Conservation (phyloP, 2,888 invertebrate genomes). For the Thumatha senex region DNA sequence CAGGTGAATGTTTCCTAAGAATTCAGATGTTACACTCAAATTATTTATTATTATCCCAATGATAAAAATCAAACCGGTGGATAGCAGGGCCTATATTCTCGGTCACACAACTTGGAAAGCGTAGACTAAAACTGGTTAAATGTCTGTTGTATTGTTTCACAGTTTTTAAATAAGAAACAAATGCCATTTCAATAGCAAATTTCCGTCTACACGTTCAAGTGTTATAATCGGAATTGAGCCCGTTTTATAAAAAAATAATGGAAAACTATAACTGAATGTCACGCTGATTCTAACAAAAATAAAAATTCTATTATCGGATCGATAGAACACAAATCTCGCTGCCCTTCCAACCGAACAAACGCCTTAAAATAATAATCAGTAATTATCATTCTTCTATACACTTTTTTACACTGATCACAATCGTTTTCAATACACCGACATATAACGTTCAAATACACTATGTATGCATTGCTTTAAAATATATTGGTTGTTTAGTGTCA, state of each 20-base stretch:
- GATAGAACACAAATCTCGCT: conserved; percentile 1
- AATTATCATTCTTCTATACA: conserved; percentile 31
- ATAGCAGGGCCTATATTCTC: too few relatives aligned
- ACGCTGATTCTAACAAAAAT: neutral
- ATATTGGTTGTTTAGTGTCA: conserved; percentile 19
- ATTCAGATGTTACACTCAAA: neutral
- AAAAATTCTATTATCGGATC: neutral
- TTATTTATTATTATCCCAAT: neutral
- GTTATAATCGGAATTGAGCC: neutral
- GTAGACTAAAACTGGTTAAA: too few relatives aligned
- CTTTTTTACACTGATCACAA: conserved; percentile 29
- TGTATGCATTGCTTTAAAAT: conserved; percentile 17
- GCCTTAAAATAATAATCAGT: conserved; percentile 32
- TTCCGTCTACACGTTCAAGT: too few relatives aligned
- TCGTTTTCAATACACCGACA: conserved; percentile 8
- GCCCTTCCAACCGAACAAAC: conserved; percentile 26
- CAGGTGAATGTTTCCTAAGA: too few relatives aligned
- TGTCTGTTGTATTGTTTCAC: too few relatives aligned
- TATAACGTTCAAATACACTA: conserved; percentile 7
- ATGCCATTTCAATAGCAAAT: too few relatives aligned
- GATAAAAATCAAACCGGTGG: too few relatives aligned
- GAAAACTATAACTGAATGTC: conserved; percentile 4
- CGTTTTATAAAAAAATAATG: neutral
- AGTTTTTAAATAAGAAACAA: too few relatives aligned
- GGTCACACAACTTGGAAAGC: too few relatives aligned